These are phyloP conservation scores for Paracentrotus lividus DNA, from an alignment of 53 echinoderm and acorn worm genomes.

Conservation along the genomic window DNA sequence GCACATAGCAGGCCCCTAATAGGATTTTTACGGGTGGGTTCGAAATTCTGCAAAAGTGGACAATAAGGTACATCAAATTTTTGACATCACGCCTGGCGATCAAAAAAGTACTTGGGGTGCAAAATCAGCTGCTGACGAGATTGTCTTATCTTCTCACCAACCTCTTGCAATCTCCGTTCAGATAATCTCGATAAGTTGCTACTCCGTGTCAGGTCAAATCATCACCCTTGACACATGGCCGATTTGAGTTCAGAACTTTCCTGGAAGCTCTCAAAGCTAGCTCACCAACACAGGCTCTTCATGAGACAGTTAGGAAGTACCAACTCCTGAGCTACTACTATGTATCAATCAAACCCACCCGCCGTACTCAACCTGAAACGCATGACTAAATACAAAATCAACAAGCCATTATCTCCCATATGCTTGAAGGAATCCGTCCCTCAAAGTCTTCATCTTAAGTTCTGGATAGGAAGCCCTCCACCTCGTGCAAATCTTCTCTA, in stretches of 20 bases:
- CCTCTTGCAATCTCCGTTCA: background rate
- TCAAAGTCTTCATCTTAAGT: background rate
- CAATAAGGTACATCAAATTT: too few relatives aligned
- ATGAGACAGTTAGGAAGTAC: background rate
- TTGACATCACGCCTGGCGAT: too few relatives aligned
- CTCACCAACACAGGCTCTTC: background rate
- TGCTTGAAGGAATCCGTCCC: too few relatives aligned
- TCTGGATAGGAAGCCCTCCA: background rate
- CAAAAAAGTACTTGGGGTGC: background rate
- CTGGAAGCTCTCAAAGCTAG: background rate
- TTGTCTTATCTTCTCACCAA: conserved; percentile 9
- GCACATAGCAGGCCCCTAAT: too few relatives aligned
- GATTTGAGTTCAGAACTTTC: background rate
- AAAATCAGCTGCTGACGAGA: conserved; percentile 20
- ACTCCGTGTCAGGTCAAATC: conserved; percentile 28
- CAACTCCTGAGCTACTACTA: background rate
- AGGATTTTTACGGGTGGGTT: too few relatives aligned
- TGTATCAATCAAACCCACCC: background rate
- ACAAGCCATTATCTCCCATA: too few relatives aligned
- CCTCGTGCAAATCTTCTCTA: background rate
- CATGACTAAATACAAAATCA: background rate
- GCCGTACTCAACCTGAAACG: background rate
- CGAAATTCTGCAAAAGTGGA: too few relatives aligned
- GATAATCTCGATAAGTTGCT: conserved; percentile 19
- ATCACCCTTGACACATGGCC: background rate